These are phyloP conservation scores for Orius insidiosus DNA, from an alignment of 1,140 invertebrate species.

Conservation along the genomic window DNA sequence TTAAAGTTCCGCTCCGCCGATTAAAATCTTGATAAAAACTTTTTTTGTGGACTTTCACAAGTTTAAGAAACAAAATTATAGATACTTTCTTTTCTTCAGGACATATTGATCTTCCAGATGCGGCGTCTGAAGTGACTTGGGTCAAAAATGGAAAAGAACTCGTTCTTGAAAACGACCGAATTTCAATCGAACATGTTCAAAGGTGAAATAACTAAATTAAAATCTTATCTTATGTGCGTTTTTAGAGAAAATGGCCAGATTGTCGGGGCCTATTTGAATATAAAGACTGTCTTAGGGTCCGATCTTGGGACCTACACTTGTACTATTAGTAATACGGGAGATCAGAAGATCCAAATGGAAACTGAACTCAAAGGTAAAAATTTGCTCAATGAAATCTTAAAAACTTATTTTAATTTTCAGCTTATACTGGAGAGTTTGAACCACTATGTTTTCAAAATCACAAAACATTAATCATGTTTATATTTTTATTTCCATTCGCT, in stretches of 20 bases:
- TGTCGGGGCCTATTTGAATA: slow-evolving; percentile 46
- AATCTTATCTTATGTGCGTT: slow-evolving; percentile 15
- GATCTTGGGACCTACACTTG: slow-evolving; percentile 53
- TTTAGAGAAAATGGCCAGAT: slow-evolving; percentile 47
- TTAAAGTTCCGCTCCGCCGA: too few species aligned
- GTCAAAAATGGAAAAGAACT: slow-evolving; percentile 27
- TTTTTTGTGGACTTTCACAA: too few species aligned
- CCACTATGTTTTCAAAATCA: neutral
- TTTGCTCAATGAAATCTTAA: neutral
- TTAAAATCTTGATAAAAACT: too few species aligned
- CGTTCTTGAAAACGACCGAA: too few species aligned
- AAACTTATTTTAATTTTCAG: neutral
- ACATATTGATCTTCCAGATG: slow-evolving; percentile 47
- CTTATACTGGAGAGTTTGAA: slow-evolving; percentile 3
- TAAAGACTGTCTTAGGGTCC: slow-evolving; percentile 35
- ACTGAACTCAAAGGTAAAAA: slow-evolving; percentile 11
- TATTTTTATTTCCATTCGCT: neutral
- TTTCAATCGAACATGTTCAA: too few species aligned
- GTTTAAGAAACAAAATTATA: neutral
- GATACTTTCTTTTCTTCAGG: slow-evolving; percentile 24
- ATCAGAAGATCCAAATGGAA: slow-evolving; percentile 25
- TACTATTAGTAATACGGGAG: slow-evolving; percentile 31
- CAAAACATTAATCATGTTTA: neutral
- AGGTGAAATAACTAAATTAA: neutral
- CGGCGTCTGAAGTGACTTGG: slow-evolving; percentile 46